Conservation (phyloP, 2,888 invertebrate species). For the Cryptophagus acutangulus region DNA sequence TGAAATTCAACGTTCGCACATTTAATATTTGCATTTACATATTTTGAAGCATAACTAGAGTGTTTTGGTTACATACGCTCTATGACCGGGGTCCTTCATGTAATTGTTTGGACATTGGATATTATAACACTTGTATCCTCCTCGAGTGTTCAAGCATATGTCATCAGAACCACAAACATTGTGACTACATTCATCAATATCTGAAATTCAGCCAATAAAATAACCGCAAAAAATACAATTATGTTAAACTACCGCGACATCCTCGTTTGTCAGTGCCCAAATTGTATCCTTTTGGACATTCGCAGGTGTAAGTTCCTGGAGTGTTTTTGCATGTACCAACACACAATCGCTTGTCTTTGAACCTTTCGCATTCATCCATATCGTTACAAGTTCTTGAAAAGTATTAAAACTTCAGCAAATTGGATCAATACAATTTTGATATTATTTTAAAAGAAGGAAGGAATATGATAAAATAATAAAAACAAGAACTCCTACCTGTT, state of each 20-base stretch:
- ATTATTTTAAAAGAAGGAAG: too few relatives aligned
- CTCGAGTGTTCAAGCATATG: constrained; percentile 87
- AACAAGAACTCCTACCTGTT: background rate
- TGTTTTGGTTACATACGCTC: constrained; percentile 69
- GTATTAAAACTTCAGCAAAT: background rate
- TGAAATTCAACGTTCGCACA: background rate
- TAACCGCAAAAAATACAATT: background rate
- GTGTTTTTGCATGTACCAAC: constrained; percentile 78
- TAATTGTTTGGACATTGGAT: constrained; percentile 86
- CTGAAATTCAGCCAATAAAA: constrained; percentile 42
- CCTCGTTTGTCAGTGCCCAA: constrained; percentile 69
- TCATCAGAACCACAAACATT: constrained; percentile 57
- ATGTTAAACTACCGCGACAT: constrained; percentile 66
- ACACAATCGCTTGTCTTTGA: constrained; percentile 66
- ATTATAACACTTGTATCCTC: constrained; percentile 80
- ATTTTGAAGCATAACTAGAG: too few relatives aligned
- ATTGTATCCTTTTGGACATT: constrained; percentile 75
- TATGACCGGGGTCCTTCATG: constrained; percentile 66
- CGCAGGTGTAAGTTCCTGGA: constrained; percentile 78
- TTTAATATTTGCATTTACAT: too few relatives aligned
- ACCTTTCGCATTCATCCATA: constrained; percentile 80
- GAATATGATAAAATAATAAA: too few relatives aligned
- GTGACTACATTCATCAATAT: constrained; percentile 67
- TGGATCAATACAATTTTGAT: constrained; percentile 1
- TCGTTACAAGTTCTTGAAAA: constrained; percentile 64